phyloP scores from a whole-genome alignment of 2,113 vertebrate species.

The Noctilio leporinus region DNA sequence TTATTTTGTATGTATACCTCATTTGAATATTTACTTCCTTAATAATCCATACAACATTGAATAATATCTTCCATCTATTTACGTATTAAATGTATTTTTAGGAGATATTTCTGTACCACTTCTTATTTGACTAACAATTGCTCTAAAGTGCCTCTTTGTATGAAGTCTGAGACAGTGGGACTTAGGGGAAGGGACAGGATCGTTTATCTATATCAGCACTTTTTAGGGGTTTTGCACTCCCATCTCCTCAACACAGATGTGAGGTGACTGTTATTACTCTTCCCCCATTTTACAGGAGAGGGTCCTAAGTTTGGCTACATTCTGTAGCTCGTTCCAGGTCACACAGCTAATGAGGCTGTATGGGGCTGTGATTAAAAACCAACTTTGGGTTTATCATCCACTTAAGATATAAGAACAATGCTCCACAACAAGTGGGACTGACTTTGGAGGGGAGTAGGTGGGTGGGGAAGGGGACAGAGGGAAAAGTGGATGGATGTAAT shows the following conservation, averaged over 20 bases:
- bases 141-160: background rate
- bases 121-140: background rate
- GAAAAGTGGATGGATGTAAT: no score
- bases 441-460: no score
- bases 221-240: background rate
- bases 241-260: background rate
- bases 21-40: background rate
- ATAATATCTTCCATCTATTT: background rate
- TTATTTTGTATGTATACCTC: background rate
- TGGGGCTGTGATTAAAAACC: background rate
- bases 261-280: background rate
- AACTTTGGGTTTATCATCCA: background rate
- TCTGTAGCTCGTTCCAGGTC: background rate
- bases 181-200: background rate
- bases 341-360: background rate
- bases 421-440: no score
- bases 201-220: background rate
- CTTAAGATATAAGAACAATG: background rate
- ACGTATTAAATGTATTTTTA: background rate
- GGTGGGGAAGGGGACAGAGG: no score
- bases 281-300: background rate
- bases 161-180: background rate
- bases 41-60: background rate
- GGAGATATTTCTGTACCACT: background rate
- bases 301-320: background rate